Evolutionary conservation across 2,888 invertebrate genomes (phyloP), one percentile per base, ranked within the genome.

Genomic region (Platycheirus albimanus): DNA sequence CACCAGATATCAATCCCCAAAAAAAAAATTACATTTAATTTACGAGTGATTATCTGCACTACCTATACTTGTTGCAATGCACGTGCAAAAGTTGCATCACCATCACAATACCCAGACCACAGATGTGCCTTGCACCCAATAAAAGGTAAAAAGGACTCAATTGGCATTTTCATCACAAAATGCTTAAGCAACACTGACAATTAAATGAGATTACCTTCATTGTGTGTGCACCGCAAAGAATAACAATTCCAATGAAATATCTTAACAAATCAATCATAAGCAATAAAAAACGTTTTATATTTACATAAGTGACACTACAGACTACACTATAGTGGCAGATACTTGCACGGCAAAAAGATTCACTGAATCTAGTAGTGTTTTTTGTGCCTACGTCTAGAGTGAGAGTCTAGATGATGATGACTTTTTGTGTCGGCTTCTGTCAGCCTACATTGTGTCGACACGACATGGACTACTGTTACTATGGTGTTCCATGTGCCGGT

Each of bases 31-130:
- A 67, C 74, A 67, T 15, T 30, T 13, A n/a, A 51, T 43, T 72
- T 67, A 13, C 24, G 17, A 13, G 11, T 64, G 51, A 28, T 61
- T 76, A 20, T 24, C 24, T 54, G 64, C 41, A 52, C 20, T 76
- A 20, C 17, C 24, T 54, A 54, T 51, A 52, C 20, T 41, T 58
- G 41, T 41, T 51, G 54, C n/a, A n/a, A n/a, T n/a, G n/a, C 77
- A 81, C 72, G 83, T 74, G 83, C 61, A 45, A 17, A 56, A 45
- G 51, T 83, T 78, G 72, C 83, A 83, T 83, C 78, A 83, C 36
- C 15, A 19, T 0, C 33, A 10, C 30, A n/a, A n/a, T n/a, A 8
- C 20, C 13, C 36, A 43, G 5, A 15, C 3, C 52, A n/a, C n/a
- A 41, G 58, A 58, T 58, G 28, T 43, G 43, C 30, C 1, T 19